These are phyloP conservation scores for Natator depressus DNA, from an alignment of 2,113 vertebrate genomes.

Conservation along the genomic window DNA sequence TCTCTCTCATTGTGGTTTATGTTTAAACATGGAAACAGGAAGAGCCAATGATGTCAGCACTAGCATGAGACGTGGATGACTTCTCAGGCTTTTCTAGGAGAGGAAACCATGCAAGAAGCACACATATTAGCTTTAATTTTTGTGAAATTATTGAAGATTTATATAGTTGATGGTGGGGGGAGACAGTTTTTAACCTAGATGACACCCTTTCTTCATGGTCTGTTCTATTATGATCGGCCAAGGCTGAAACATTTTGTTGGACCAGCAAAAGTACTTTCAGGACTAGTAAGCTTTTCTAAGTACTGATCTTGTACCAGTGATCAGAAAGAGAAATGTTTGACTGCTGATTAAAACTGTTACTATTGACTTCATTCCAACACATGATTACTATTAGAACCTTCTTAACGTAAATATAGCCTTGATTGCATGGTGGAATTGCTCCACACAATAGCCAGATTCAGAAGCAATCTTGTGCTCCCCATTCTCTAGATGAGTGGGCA, in stretches of 20 bases:
- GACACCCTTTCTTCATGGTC: background rate
- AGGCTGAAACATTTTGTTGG: fast-evolving
- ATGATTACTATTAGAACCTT: constrained; percentile 17
- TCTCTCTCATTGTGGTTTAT: background rate
- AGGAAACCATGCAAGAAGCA: background rate
- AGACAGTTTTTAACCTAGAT: fast-evolving
- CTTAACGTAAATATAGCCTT: background rate
- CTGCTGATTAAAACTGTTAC: background rate
- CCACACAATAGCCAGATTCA: constrained; percentile 20
- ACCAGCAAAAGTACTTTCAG: background rate
- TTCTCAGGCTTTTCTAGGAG: background rate
- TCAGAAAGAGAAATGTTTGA: background rate
- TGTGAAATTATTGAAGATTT: background rate
- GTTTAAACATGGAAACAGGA: background rate
- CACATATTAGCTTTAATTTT: background rate
- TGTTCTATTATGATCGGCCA: background rate
- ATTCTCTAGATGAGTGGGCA: constrained; percentile 12
- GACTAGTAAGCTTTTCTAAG: background rate
- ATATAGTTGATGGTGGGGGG: background rate
- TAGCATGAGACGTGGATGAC: background rate
- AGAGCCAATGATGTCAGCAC: background rate
- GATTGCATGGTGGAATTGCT: background rate
- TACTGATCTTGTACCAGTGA: background rate
- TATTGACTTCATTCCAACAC: constrained; percentile 8
- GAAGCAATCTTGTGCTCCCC: background rate